Conservation (phyloP, 2,113 vertebrate genomes). For the Hepsetus odoe region DNA sequence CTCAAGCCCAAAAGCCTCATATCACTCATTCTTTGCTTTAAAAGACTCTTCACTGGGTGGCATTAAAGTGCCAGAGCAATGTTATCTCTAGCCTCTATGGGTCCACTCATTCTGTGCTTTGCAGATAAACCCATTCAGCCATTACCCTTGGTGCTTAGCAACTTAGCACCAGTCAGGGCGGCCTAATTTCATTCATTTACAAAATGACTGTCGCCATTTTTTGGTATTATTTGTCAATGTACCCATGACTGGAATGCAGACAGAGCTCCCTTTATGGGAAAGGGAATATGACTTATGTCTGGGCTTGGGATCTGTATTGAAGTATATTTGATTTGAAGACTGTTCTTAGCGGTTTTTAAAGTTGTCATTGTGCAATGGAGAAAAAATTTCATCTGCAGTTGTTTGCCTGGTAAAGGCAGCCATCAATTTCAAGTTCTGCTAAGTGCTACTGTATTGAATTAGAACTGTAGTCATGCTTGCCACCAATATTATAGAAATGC, state of each 20-base stretch:
- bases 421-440: not conserved
- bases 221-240: constrained; percentile 44
- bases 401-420: not conserved
- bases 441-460: not conserved
- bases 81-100: constrained; percentile 8
- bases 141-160: constrained; percentile 7
- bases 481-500: not conserved
- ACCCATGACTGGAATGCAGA: constrained; percentile 49
- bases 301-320: not conserved
- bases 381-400: not conserved
- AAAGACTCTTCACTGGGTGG: constrained; percentile 20
- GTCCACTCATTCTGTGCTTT: constrained; percentile 28
- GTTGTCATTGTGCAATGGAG: too few species aligned
- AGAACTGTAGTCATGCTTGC: not conserved
- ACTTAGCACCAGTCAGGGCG: constrained; percentile 5
- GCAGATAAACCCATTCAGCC: constrained; percentile 17
- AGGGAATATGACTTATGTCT: constrained; percentile 35
- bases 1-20: not conserved
- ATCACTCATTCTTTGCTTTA: constrained; percentile 28
- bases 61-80: constrained; percentile 11
- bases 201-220: constrained; percentile 19
- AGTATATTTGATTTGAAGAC: not conserved
- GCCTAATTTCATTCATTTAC: constrained; percentile 36
- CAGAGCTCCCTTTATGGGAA: constrained; percentile 22
- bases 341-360: too few species aligned